Percentiles rank a stretch among this genome's conserved stretches.
These are phyloP conservation scores for Leucosticte australis DNA, from an alignment of 2,113 vertebrate species.

Conservation along the genomic window DNA sequence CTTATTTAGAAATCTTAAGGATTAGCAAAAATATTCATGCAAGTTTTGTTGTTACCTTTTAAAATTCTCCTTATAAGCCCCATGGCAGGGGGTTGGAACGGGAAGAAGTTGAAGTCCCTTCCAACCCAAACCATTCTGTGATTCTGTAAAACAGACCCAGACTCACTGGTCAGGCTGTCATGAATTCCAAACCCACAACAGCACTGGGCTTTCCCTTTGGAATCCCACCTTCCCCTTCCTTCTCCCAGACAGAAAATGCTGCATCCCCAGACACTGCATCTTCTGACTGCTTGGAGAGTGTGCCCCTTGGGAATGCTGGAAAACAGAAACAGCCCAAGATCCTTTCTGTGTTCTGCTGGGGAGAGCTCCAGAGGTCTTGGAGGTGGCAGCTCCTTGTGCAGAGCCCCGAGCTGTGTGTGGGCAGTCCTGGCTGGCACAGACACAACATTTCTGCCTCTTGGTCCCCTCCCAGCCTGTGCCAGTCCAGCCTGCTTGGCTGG, in stretches of 20 bases:
- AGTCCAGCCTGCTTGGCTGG: slow-evolving; percentile 21
- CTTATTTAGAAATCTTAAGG: not conserved
- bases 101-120: not conserved
- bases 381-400: not conserved
- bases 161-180: not conserved
- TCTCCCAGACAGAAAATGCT: not conserved
- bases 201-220: not conserved
- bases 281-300: not conserved
- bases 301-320: not conserved
- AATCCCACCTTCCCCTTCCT: not conserved
- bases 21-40: not conserved
- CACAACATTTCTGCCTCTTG: not conserved
- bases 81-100: rapidly evolving
- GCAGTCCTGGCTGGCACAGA: not conserved
- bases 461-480: not conserved
- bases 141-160: not conserved
- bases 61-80: not conserved
- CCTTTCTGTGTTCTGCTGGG: rapidly evolving
- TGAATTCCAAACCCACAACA: not conserved
- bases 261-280: not conserved
- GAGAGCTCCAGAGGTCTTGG: not conserved
- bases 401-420: not conserved
- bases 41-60: not conserved
- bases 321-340: rapidly evolving
- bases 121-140: not conserved